These are phyloP conservation scores for Mimachlamys varia DNA, from an alignment of 2,888 invertebrate genomes.

Conservation along the genomic window DNA sequence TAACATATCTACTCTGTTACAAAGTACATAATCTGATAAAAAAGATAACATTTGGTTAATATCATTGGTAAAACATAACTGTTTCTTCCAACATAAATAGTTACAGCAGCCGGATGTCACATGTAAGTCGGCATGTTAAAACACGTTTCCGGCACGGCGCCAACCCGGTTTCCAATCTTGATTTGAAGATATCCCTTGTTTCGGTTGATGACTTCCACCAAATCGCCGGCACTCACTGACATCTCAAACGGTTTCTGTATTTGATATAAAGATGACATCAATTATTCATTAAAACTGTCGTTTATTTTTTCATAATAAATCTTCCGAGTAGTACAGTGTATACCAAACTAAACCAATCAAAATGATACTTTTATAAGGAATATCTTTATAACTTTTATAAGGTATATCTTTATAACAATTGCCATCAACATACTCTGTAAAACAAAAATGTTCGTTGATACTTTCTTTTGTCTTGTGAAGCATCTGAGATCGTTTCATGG, in stretches of 20 bases:
- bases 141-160: neutral
- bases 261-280: neutral
- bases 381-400: neutral
- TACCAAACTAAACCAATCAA: neutral
- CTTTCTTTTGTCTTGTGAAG: too few relatives aligned
- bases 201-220: neutral
- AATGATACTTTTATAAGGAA: neutral
- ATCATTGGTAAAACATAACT: neutral
- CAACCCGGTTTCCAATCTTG: neutral
- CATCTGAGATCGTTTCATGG: too few relatives aligned
- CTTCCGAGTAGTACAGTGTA: neutral
- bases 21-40: too few relatives aligned
- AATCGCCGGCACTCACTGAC: neutral
- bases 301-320: neutral
- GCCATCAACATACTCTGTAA: too few relatives aligned
- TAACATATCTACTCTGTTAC: too few relatives aligned
- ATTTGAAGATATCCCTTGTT: constrained; percentile 4
- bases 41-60: neutral
- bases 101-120: neutral
- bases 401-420: too few relatives aligned
- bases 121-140: neutral
- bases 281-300: neutral
- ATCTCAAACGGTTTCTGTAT: neutral
- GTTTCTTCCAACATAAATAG: neutral
- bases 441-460: too few relatives aligned